Evolutionary conservation across 1,140 invertebrate species (phyloP).

Genomic region (Scaptodrosophila lebanonensis): DNA sequence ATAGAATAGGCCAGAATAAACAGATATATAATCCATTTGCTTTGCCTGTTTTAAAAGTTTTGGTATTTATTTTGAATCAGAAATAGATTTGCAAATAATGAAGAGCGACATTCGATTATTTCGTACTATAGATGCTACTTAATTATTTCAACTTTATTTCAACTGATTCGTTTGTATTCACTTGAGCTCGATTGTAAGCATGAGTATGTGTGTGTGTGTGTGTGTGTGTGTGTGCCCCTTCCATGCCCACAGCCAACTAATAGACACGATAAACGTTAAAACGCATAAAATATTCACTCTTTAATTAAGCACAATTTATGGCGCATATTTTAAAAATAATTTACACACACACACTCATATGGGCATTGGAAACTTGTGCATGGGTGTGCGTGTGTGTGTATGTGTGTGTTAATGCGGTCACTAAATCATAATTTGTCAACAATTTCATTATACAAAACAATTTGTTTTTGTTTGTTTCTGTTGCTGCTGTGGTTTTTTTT

Average conservation of each 20-base stretch:
- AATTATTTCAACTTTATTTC: no score
- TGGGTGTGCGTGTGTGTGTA: slow-evolving; percentile 2
- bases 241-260: slow-evolving; percentile 5
- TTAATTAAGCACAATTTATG: slow-evolving; percentile 11
- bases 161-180: no score
- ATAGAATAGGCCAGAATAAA: no score
- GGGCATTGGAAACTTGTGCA: neutral
- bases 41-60: no score
- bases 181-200: no score
- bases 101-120: no score
- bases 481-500: slow-evolving; percentile 19
- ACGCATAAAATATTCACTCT: slow-evolving; percentile 4
- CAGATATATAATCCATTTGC: no score
- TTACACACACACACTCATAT: slow-evolving; percentile 23
- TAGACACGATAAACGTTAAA: neutral
- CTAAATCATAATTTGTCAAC: slow-evolving; percentile 73
- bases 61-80: no score
- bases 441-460: slow-evolving; percentile 59
- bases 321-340: slow-evolving; percentile 24
- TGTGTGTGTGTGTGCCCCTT: no score
- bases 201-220: no score
- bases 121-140: no score
- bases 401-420: slow-evolving; percentile 54
- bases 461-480: slow-evolving; percentile 49
- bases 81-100: no score